Base-by-base conservation (phyloP, 2,797 vertebrate genomes). In the Spondyliosoma cantharus region DNA sequence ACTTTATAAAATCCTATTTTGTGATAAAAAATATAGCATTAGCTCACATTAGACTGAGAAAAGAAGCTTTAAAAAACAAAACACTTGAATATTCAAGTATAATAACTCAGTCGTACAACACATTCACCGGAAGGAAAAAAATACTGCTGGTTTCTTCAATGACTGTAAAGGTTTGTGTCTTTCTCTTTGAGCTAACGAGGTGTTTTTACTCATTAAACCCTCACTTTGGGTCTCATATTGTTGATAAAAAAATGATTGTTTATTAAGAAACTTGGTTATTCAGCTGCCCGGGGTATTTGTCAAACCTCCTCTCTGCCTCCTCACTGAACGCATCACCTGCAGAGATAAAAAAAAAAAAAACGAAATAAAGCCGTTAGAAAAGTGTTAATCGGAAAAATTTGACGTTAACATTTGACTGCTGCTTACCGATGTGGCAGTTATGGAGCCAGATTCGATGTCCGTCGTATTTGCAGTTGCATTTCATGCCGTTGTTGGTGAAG, bases 401-500 rank as follows among this genome's bases (percentile, higher is more conserved):
- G 3, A 20, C 1, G 7, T 16, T 1, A 20, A 27, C 37, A n/a
- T 65, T 0, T 27, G 32, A 37, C 32, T 37, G 32, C 0, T 9
- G 1, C 89, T 93, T 86, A 99, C 98, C 97, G 0, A 95, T 95
- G 82, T 99, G 98, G 83, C 98, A 99, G 95, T 96, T 97, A 84
- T 99, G 97, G 86, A 99, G 92, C 98, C 98, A 99, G 93, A 99
- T 96, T 61, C 98, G 96, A 61, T 99, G 96, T 4, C 98, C 98
- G 0, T 99, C 98, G 0, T 99, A 99, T 90, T 99, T 99, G 94
- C 98, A 99, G 95, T 97, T 99, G 84, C 98, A 99, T 80, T 96
- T 99, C 98, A 99, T 99, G 81, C 95, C 97, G 0, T 99, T 99
- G 92, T 99, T 99, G 91, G 96, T 97, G 92, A 98, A 99, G 91